Percentiles rank a stretch among this genome's conserved stretches.
These are phyloP conservation scores for Embidobia sp. DNA, from an alignment of 2,888 invertebrate genomes.

Conservation along the genomic window DNA sequence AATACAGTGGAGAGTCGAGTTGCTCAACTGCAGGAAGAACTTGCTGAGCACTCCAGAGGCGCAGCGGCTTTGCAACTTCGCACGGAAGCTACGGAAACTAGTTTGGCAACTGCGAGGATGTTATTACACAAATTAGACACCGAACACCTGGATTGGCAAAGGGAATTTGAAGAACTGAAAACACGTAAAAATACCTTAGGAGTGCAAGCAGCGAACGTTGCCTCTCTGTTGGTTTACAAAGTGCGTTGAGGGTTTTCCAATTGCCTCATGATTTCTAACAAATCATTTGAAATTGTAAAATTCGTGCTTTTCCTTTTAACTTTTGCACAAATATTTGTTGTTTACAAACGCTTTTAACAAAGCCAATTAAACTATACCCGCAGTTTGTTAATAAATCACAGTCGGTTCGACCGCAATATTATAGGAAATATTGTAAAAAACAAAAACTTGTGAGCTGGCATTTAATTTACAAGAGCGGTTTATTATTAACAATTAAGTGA, in stretches of 20 bases:
- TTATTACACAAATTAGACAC: constrained; percentile 93
- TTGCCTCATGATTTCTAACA: too few species aligned
- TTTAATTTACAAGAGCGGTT: background rate
- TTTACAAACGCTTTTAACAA: too few species aligned
- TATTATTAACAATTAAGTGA: background rate
- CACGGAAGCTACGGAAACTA: constrained; percentile 88
- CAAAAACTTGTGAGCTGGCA: background rate
- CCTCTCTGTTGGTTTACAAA: constrained; percentile 76
- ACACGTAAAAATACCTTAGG: constrained; percentile 72
- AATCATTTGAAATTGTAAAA: too few species aligned
- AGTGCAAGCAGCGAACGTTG: constrained; percentile 76
- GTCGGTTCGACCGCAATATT: too few species aligned
- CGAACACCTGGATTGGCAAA: constrained; percentile 94
- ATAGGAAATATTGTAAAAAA: too few species aligned
- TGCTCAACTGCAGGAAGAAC: constrained; percentile 87
- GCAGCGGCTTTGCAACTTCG: constrained; percentile 88
- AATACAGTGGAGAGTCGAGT: constrained; percentile 92
- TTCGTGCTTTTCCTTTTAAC: background rate
- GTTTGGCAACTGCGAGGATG: constrained; percentile 88
- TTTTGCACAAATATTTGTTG: too few species aligned
- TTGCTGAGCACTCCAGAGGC: constrained; percentile 94
- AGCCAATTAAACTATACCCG: too few species aligned
- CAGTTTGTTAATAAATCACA: too few species aligned
- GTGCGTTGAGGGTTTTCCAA: constrained; percentile 62
- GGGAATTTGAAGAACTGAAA: constrained; percentile 73